Evolutionary conservation across 2,797 vertebrate species (phyloP), one percentile per base, ranked within the genome.

Genomic region (Paguma larvata): DNA sequence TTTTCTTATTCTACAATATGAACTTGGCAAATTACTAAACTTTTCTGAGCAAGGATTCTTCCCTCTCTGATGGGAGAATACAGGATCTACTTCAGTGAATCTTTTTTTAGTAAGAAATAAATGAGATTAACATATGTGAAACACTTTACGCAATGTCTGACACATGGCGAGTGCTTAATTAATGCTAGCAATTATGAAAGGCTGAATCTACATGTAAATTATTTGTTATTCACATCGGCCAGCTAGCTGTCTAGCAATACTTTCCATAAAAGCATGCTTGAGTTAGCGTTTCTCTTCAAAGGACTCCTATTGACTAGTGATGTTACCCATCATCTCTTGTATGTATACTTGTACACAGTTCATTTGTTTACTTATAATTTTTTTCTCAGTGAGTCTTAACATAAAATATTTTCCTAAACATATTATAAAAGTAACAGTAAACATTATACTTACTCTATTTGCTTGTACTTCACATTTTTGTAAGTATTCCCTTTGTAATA

Each of bases 401-500:
- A 91, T 67, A 95, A 92, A 78, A 23, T 32, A 34, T 27, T 91
- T 89, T 70, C 18, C 46, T 75, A 48, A 89, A 70, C 9, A 30
- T 56, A 30, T 63, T 41, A 62, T 48, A 68, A 53, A 59, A 62
- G 6, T 53, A 53, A 2, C 27, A 94, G 30, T 25, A 89, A 83
- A 65, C 30, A 68, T 48, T 82, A 51, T 0, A 86, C 7, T 53
- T 62, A 41, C 0, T 44, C 11, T 34, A 51, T 51, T 7, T 84
- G 13, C 62, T 86, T 85, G 15, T 56, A 70, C 46, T 94, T 94
- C 34, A 27, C 5, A 32, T 67, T 89, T 59, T 89, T 68, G 6
- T 78, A 93, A 85, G 38, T 79, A 25, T 94, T 90, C 18, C 51
- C 14, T 92, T 90, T 93, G 19, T 9, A 21, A 85, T 84, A 86